Evolutionary conservation across 2,888 invertebrate genomes (phyloP), one percentile per base, ranked within the genome.

Genomic region (Melanostoma mellinum): DNA sequence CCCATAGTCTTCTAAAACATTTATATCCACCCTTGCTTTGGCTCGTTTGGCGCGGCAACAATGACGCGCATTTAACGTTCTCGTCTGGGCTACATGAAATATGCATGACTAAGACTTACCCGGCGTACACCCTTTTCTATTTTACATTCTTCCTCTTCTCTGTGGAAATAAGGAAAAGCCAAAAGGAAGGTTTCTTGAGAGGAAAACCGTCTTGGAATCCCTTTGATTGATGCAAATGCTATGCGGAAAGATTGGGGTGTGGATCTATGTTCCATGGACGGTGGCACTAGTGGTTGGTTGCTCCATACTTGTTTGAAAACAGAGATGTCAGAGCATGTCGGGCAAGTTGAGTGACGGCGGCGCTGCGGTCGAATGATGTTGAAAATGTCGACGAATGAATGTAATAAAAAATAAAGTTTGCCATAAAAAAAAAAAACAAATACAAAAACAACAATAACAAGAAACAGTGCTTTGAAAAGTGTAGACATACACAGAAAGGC

Each of bases 141-240:
- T 72, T 60, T 61, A 8, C 35, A 71, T 71, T 65, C 58, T 48
- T 8, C 20, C 48, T 33, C 52, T 58, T 52, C 48, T 8, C n/a
- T 38, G 6, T 53, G 40, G 38, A 48, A 44, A 33, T 36, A 63
- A 20, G 42, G 30, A 3, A 42, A 38, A 40, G 33, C 2, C 58
- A 69, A 36, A 65, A 44, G 3, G 30, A 46, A 35, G 56, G 46
- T 67, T 50, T 60, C 55, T 69, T 68, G 72, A 20, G 20, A 20
- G 52, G 63, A 6, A 56, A 65, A 67, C n/a, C 74, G 67, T 67
- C 75, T 65, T 78, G 63, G 78, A 69, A 82, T 74, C 53, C 82
- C 63, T 82, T 82, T 82, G 82, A 84, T 79, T 74, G 74, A 84
- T 84, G 79, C 84, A 84, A 79, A 79, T 79, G 74, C 60, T 65